Evolutionary conservation across 2,888 invertebrate genomes (phyloP).

Genomic region (Miltochrista miniata): DNA sequence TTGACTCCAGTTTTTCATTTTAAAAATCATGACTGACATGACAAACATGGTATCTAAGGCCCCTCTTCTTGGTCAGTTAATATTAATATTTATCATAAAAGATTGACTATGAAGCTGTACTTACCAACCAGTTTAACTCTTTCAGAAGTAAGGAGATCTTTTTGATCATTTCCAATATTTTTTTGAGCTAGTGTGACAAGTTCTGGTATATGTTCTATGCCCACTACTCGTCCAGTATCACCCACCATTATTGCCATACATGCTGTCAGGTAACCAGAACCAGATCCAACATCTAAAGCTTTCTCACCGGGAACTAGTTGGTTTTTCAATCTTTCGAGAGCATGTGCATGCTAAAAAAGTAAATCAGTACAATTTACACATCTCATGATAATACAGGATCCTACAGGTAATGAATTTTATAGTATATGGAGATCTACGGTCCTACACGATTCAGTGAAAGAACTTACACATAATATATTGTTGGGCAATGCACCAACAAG

Average conservation of each 20-base stretch:
- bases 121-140: slow-evolving; percentile 88
- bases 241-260: slow-evolving; percentile 95
- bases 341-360: slow-evolving; percentile 91
- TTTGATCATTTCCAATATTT: slow-evolving; percentile 91
- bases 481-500: too few species aligned
- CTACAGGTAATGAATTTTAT: not conserved
- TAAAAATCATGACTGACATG: too few species aligned
- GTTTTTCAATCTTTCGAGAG: slow-evolving; percentile 92
- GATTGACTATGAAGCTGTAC: slow-evolving; percentile 21
- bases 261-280: slow-evolving; percentile 96
- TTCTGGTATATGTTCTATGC: slow-evolving; percentile 95
- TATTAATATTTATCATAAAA: not conserved
- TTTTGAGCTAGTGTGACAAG: slow-evolving; percentile 88
- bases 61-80: too few species aligned
- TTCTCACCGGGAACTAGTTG: slow-evolving; percentile 89
- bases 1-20: too few species aligned
- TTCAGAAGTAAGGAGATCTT: slow-evolving; percentile 86
- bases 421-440: too few species aligned
- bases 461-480: too few species aligned
- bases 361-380: not conserved
- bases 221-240: slow-evolving; percentile 87
- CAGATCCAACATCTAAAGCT: slow-evolving; percentile 96
- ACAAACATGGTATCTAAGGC: too few species aligned
- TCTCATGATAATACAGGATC: not conserved
- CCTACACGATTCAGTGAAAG: too few species aligned